A percentile compares a stretch with the other conserved stretches of the same genome.
These are phyloP conservation scores for Aphis gossypii DNA, from an alignment of 1,140 invertebrate genomes.

Conservation along the genomic window DNA sequence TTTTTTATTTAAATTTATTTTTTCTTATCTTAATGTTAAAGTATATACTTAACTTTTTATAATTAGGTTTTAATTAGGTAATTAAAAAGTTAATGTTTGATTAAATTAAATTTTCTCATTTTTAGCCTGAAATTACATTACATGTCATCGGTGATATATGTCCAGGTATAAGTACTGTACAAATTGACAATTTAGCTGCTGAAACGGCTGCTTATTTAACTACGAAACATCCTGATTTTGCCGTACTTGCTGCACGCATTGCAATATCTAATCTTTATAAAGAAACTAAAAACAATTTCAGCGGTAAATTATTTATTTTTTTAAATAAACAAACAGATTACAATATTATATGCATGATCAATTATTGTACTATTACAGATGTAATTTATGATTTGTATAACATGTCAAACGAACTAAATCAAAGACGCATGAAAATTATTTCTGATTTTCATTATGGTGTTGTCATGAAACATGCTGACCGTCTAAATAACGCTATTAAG, in stretches of 20 bases:
- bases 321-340: not conserved
- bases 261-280: conserved; percentile 98
- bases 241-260: conserved; percentile 91
- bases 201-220: conserved; percentile 97
- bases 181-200: conserved; percentile 96
- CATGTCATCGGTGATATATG: conserved; percentile 94
- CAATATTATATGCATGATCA: not conserved
- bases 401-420: conserved; percentile 77
- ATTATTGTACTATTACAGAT: conserved; percentile 72
- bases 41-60: conserved; percentile 66
- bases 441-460: conserved; percentile 84
- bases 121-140: conserved; percentile 79
- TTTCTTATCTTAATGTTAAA: not conserved
- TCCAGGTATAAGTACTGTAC: conserved; percentile 93
- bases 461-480: conserved; percentile 86
- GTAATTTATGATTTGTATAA: conserved; percentile 89
- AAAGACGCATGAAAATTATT: conserved; percentile 80
- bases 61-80: not conserved
- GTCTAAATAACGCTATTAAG: conserved; percentile 92
- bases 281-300: conserved; percentile 90
- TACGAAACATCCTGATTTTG: conserved; percentile 96
- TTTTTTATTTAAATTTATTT: not conserved
- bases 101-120: not conserved
- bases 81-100: not conserved
- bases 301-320: conserved; percentile 70